Conservation (phyloP, 2,113 vertebrate species). For the Atherinomorus stipes region DNA sequence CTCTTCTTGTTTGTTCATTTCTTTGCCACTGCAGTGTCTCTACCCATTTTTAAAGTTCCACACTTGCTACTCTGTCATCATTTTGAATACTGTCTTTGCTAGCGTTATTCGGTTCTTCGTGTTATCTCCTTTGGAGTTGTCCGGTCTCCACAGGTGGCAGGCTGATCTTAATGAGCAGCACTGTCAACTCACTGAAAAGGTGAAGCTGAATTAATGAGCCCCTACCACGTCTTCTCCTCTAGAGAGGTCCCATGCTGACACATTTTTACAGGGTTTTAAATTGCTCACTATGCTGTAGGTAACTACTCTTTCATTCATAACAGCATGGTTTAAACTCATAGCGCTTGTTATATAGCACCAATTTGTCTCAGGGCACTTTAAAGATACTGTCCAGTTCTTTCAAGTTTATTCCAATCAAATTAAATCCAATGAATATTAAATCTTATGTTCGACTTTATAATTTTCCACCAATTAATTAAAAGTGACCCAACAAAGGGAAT, state of each 20-base stretch:
- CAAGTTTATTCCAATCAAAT: no score
- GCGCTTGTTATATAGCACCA: no score
- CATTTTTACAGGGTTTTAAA: conserved; percentile 5
- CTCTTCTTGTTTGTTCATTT: conserved; percentile 63
- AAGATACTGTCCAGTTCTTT: no score
- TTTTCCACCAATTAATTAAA: no score
- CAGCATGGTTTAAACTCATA: not conserved
- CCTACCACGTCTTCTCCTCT: conserved; percentile 4
- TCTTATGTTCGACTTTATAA: no score
- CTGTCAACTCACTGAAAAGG: conserved; percentile 15
- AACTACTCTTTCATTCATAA: not conserved
- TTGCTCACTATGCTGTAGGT: not conserved
- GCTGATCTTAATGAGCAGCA: conserved; percentile 38
- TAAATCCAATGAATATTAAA: no score
- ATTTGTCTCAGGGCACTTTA: no score
- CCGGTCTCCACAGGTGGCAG: conserved; percentile 35
- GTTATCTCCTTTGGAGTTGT: conserved; percentile 9
- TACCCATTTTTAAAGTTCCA: not conserved
- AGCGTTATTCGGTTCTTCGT: conserved; percentile 5
- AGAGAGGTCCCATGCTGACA: conserved; percentile 3
- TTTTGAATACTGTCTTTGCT: not conserved
- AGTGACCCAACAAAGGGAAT: no score
- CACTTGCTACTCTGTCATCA: conserved; percentile 11
- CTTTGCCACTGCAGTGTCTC: not conserved
- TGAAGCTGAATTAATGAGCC: conserved; percentile 55